A percentile compares a stretch with the other conserved stretches of the same genome.
Evolutionary conservation across 1,140 invertebrate genomes (phyloP).

Genomic region (Leptinotarsa lineolata): DNA sequence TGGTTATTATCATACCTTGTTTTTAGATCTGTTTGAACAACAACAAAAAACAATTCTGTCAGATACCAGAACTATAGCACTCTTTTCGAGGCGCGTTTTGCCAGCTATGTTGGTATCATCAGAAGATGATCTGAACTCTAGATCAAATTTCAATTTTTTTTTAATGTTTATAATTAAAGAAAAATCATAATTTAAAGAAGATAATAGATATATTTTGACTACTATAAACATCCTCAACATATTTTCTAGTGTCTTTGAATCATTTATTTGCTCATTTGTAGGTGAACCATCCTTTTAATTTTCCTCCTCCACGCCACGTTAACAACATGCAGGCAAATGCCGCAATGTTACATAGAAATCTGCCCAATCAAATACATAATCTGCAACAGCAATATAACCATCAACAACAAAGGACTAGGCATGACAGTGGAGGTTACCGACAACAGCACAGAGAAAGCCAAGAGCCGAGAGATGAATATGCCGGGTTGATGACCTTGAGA

Average conservation of each 20-base stretch:
- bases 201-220: too few relatives aligned
- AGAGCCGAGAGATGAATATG: conserved; percentile 71
- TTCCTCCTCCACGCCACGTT: conserved; percentile 46
- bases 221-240: too few relatives aligned
- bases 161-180: too few relatives aligned
- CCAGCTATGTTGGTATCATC: too few relatives aligned
- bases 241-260: background rate
- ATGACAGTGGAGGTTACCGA: conserved; percentile 34
- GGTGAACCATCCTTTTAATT: conserved; percentile 46
- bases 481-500: conserved; percentile 85
- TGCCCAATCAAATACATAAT: conserved; percentile 50
- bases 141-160: too few relatives aligned
- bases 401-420: conserved; percentile 32
- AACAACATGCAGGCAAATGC: conserved; percentile 42
- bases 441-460: conserved; percentile 15
- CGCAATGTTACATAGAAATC: conserved; percentile 53
- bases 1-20: too few relatives aligned
- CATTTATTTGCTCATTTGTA: conserved; percentile 25
- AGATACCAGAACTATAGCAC: too few relatives aligned
- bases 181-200: too few relatives aligned
- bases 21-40: too few relatives aligned
- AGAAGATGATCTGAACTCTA: too few relatives aligned
- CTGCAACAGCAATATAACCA: conserved; percentile 49
- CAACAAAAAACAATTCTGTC: too few relatives aligned
- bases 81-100: too few relatives aligned